Evolutionary conservation across 2,113 vertebrate species (phyloP).

Genomic region (Corydoras maculifer): DNA sequence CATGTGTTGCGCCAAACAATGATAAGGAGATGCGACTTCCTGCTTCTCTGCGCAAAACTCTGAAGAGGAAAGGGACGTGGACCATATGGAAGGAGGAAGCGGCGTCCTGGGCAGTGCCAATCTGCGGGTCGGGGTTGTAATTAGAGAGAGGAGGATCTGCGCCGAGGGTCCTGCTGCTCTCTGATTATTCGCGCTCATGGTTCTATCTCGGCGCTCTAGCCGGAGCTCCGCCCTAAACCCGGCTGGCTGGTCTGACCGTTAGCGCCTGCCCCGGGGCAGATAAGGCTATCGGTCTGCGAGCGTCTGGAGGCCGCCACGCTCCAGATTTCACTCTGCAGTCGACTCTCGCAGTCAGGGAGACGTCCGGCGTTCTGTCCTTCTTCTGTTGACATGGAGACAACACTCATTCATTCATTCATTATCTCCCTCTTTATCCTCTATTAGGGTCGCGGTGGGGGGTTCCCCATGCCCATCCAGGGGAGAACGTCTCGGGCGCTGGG

Average conservation of each 20-base stretch:
- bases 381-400: neutral
- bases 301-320: slow-evolving; percentile 51
- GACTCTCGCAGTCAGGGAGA: neutral
- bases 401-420: no score
- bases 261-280: slow-evolving; percentile 63
- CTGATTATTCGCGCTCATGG: slow-evolving; percentile 34
- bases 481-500: no score
- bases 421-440: no score
- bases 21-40: slow-evolving; percentile 38
- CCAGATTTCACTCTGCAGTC: slow-evolving; percentile 66
- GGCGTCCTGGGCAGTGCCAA: slow-evolving; percentile 14
- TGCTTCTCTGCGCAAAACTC: slow-evolving; percentile 3
- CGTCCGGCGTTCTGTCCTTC: slow-evolving; percentile 9
- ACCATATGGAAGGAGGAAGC: slow-evolving; percentile 5
- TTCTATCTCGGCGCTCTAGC: slow-evolving; percentile 36
- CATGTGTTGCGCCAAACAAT: neutral
- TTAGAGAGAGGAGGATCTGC: slow-evolving; percentile 17
- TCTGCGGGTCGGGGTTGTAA: slow-evolving; percentile 25
- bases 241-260: slow-evolving; percentile 60
- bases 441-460: no score
- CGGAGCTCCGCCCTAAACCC: slow-evolving; percentile 38
- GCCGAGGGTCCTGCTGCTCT: slow-evolving; percentile 25
- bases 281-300: slow-evolving; percentile 66
- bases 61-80: neutral
- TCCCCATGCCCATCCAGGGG: no score